Evolutionary conservation across 92 coral and sea anemone genomes (phyloP), one percentile per base, ranked within the genome.

Genomic region (Nematostella vectensis): DNA sequence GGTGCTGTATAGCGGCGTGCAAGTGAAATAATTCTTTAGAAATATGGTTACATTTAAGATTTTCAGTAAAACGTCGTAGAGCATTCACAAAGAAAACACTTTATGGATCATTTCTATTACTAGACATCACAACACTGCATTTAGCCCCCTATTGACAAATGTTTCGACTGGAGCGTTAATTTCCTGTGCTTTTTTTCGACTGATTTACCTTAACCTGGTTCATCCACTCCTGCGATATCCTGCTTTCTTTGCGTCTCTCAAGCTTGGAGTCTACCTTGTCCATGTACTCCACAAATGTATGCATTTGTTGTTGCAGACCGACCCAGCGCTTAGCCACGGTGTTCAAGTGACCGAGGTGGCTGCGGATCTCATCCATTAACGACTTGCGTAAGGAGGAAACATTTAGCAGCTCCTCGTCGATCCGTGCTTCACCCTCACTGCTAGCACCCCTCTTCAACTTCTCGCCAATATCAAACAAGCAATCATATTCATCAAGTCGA

Each of bases 211-310:
- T 83, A 16, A 81, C 88, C 48, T 85, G 95, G 37, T 69, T 76
- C 85, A 91, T 43, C 93, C 98, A 91, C 61, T 91, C 91, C 47
- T 81, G 88, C 3, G 95, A 78, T 29, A 91, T 59, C 29, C 81
- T 61, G 58, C 81, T 86, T 20, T 81, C 85, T 50, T 61, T 82
- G 1, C 79, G 80, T 47, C 77, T 42, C 54, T 70, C 79, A 52
- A 86, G 55, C 21, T 76, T 76, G 22, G 80, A 79, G 57, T 91
- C 98, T 11, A 83, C 86, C 28, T 61, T 78, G 30, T 91, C 81
- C 93, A 91, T 86, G 65, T 88, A 91, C 63, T 83, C 77, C 21
- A 65, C 87, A 69, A 91, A 76, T 55, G 61, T 70, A 54, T 86
- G 81, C 83, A 91, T 79, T 61, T 88, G 88, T 40, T 69, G 75